Evolutionary conservation across 2,888 invertebrate species (phyloP), one percentile per base, ranked within the genome.

Genomic region (Baccha elongata): DNA sequence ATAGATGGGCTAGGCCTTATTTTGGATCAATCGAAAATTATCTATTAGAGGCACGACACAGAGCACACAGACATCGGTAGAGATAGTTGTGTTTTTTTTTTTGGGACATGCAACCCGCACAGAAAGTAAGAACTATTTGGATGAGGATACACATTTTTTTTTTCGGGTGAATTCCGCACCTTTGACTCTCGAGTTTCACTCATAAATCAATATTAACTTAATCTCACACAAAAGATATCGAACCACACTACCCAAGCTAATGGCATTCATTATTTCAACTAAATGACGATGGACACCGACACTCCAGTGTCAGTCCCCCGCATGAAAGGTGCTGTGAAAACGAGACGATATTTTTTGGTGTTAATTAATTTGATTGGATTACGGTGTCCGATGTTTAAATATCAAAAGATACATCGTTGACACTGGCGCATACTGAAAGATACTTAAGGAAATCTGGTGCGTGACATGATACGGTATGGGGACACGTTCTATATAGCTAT

Each of bases 341-440:
- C 58, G 64, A 64, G 42, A 13, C 15, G 65, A 67, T 35, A 67
- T 64, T 60, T 42, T 26, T 76, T 71, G 65, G 60, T 65, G 65
- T 67, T 81, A 81, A 76, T 81, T 81, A 81, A 62, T 81, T 81
- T 81, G 76, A 81, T 81, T 76, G 81, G 76, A 71, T 81, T 81
- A 71, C 67, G 53, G 60, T 76, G 60, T 67, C 53, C 62, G 71
- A 65, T 76, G 71, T 71, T 76, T 60, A 76, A 76, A 67, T 76
- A 72, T 72, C 58, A 64, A 62, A 52, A 67, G 73, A 62, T 35
- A 80, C 40, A 73, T 65, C 11, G n/a, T n/a, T n/a, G 64, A 40
- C 35, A 37, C 26, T 42, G 19, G 17, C n/a, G 60, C 67, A 55
- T 58, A 71, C 60, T 23, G 21, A 35, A 13, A 76, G 71, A 76